Conservation (phyloP, 2,888 invertebrate species). For the Danaus chrysippus region DNA sequence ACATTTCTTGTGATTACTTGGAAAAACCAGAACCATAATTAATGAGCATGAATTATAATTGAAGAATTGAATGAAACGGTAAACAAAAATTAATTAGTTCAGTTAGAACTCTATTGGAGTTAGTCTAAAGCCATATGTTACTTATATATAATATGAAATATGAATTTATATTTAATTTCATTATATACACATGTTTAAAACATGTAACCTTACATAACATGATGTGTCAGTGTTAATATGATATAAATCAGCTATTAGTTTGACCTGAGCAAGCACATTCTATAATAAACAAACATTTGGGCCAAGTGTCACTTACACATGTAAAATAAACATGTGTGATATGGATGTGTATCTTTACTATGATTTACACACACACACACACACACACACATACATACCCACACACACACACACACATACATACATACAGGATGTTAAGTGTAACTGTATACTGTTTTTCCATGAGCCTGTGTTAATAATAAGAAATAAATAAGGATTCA, state of each 20-base stretch:
- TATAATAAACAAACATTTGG: conserved; percentile 39
- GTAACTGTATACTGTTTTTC: too few relatives aligned
- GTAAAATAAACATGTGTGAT: conserved; percentile 25
- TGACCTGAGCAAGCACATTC: conserved; percentile 41
- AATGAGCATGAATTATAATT: too few relatives aligned
- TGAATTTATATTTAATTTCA: background rate
- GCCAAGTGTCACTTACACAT: conserved; percentile 39
- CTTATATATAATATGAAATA: too few relatives aligned
- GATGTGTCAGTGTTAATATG: conserved; percentile 23
- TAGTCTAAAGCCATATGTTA: too few relatives aligned
- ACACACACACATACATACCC: background rate
- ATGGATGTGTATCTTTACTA: background rate
- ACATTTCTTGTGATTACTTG: too few relatives aligned
- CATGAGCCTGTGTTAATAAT: background rate
- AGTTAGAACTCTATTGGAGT: too few relatives aligned
- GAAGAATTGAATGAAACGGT: too few relatives aligned
- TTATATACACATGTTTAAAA: background rate
- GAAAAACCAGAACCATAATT: too few relatives aligned
- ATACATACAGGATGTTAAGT: too few relatives aligned
- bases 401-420: too few relatives aligned
- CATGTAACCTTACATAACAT: conserved; percentile 17
- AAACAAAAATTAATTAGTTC: too few relatives aligned
- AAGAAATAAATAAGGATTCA: background rate
- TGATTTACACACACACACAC: background rate
- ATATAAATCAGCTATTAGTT: conserved; percentile 28